These are phyloP conservation scores for Chelonus insularis DNA, from an alignment of 1,140 invertebrate species.

Conservation along the genomic window DNA sequence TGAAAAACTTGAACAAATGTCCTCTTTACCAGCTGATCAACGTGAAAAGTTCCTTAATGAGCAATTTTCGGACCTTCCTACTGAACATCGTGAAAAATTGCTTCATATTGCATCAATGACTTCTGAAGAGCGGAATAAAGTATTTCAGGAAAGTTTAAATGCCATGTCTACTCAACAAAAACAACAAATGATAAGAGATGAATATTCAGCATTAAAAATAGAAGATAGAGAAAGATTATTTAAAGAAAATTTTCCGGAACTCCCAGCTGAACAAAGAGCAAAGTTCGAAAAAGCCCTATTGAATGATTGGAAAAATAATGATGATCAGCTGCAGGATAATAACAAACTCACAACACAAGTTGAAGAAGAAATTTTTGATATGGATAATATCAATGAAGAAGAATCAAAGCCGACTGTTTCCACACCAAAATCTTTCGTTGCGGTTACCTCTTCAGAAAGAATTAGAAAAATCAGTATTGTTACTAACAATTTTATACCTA, in stretches of 20 bases:
- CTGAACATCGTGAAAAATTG: constrained; percentile 54
- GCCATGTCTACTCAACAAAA: constrained; percentile 53
- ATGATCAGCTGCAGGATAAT: constrained; percentile 53
- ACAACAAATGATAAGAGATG: constrained; percentile 55
- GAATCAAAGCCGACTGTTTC: constrained; percentile 37
- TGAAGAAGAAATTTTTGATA: constrained; percentile 68
- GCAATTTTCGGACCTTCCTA: constrained; percentile 55
- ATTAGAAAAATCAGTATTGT: constrained; percentile 59
- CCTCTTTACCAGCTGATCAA: constrained; percentile 49
- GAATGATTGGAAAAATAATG: constrained; percentile 51
- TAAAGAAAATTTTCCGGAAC: constrained; percentile 57
- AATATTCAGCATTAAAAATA: constrained; percentile 52
- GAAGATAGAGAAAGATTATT: constrained; percentile 56
- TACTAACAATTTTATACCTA: constrained; percentile 66
- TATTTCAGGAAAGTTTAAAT: constrained; percentile 50
- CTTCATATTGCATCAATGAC: constrained; percentile 56
- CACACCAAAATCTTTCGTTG: constrained; percentile 53
- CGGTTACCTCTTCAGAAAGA: constrained; percentile 50
- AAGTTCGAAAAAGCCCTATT: constrained; percentile 54
- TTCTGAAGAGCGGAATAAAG: constrained; percentile 50
- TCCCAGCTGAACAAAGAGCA: constrained; percentile 51
- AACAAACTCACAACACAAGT: constrained; percentile 36
- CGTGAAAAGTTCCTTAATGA: constrained; percentile 54
- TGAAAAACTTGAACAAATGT: constrained; percentile 59
- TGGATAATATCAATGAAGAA: constrained; percentile 67